phyloP scores from a whole-genome alignment of 2,113 vertebrate genomes.

The Gallinago media region DNA sequence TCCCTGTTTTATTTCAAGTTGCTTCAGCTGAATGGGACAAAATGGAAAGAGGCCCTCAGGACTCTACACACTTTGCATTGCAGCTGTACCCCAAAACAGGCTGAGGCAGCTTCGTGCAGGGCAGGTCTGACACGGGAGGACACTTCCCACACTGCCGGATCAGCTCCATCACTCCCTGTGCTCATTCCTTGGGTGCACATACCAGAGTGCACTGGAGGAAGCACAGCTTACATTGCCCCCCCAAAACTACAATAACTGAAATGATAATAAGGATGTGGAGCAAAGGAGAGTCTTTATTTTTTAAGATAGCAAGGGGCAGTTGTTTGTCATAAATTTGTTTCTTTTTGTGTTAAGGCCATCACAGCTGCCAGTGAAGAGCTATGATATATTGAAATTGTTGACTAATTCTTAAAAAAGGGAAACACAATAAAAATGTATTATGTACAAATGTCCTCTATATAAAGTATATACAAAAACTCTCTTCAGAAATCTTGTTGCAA shows the following conservation, averaged over 20 bases:
- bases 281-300: background rate
- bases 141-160: accelerated
- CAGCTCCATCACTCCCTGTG: accelerated
- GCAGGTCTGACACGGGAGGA: background rate
- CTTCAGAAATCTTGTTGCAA: background rate
- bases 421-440: background rate
- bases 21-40: background rate
- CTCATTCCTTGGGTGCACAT: background rate
- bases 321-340: background rate
- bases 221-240: background rate
- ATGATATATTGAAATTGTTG: background rate
- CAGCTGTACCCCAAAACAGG: background rate
- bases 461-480: background rate
- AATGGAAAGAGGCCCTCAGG: background rate
- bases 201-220: background rate
- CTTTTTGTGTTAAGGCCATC: background rate
- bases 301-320: background rate
- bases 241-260: background rate
- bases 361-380: background rate
- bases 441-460: background rate
- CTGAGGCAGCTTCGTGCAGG: background rate
- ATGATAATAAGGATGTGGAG: background rate
- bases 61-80: background rate
- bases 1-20: background rate
- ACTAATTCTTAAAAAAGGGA: background rate